Evolutionary conservation across 2,797 vertebrate species (phyloP).

Genomic region (Cossypha heuglini): DNA sequence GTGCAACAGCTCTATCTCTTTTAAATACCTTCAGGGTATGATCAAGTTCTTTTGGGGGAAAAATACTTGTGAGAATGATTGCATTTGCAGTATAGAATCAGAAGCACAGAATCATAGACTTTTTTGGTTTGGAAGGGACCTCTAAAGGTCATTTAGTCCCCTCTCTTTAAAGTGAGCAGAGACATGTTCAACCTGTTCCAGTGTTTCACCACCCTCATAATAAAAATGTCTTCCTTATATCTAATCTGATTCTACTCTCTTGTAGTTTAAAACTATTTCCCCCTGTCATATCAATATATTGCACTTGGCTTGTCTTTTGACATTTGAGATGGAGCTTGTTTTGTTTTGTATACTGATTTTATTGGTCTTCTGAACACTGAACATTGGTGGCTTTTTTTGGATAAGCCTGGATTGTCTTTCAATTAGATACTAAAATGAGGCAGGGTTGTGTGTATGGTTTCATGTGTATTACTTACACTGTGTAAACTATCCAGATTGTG

Average conservation of each 20-base stretch:
- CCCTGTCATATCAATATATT: not conserved
- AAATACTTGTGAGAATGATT: not conserved
- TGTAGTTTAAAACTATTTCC: not conserved
- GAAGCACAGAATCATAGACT: not conserved
- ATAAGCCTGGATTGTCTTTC: not conserved
- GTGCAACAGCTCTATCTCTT: not conserved
- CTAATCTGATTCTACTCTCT: not conserved
- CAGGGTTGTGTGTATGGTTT: rapidly evolving
- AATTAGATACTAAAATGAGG: not conserved
- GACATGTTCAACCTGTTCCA: not conserved
- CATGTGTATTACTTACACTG: not conserved
- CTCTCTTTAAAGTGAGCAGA: rapidly evolving
- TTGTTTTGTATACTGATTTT: not conserved
- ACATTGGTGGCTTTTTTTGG: not conserved
- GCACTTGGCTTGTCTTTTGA: rapidly evolving
- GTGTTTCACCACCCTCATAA: not conserved
- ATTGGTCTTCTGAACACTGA: not conserved
- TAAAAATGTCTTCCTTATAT: not conserved
- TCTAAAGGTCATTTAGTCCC: not conserved
- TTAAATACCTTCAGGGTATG: not conserved
- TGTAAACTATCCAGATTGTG: not conserved
- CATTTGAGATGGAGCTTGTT: not conserved
- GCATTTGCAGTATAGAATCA: not conserved
- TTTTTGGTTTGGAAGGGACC: not conserved
- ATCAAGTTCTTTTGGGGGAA: not conserved